phyloP scores from a whole-genome alignment of 2,797 vertebrate genomes.

The Fistularia commersonii region DNA sequence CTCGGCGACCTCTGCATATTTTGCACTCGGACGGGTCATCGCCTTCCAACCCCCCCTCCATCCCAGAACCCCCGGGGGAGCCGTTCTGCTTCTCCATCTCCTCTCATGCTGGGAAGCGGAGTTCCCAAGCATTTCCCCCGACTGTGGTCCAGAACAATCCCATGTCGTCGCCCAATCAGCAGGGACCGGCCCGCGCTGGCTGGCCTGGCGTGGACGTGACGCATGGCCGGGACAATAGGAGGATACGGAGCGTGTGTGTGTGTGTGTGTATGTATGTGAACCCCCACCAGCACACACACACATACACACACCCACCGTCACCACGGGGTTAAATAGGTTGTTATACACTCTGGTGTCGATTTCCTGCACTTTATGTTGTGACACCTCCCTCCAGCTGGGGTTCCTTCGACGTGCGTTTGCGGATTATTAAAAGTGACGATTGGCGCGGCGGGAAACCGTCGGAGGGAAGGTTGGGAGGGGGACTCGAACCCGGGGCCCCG shows the following conservation, averaged over 20 bases:
- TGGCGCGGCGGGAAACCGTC: slow-evolving; percentile 3
- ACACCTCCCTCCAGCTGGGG: slow-evolving; percentile 43
- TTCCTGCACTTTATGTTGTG: slow-evolving; percentile 53
- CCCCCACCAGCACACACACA: too few relatives aligned
- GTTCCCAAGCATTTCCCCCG: slow-evolving; percentile 89
- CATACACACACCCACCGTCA: slow-evolving; percentile 76
- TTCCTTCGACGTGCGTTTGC: slow-evolving; percentile 11
- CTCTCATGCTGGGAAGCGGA: slow-evolving; percentile 92
- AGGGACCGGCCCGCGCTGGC: slow-evolving; percentile 71
- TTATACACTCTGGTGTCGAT: slow-evolving; percentile 30
- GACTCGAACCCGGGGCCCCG: too few relatives aligned
- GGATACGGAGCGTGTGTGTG: slow-evolving; percentile 89
- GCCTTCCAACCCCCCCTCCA: slow-evolving; percentile 41
- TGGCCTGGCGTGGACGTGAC: slow-evolving; percentile 80
- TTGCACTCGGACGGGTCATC: slow-evolving; percentile 88
- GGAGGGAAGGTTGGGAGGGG: too few relatives aligned
- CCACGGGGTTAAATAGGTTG: slow-evolving; percentile 39
- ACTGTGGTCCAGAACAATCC: slow-evolving; percentile 90
- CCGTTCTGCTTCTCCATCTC: slow-evolving; percentile 87
- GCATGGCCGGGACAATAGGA: slow-evolving; percentile 96
- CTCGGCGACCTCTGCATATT: slow-evolving; percentile 93
- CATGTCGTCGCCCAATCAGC: slow-evolving; percentile 83
- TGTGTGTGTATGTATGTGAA: slow-evolving; percentile 23
- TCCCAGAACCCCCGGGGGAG: slow-evolving; percentile 76
- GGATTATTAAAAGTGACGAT: slow-evolving; percentile 25